Base-by-base conservation (phyloP, 2,797 vertebrate species). In the Kryptopterus vitreolus region DNA sequence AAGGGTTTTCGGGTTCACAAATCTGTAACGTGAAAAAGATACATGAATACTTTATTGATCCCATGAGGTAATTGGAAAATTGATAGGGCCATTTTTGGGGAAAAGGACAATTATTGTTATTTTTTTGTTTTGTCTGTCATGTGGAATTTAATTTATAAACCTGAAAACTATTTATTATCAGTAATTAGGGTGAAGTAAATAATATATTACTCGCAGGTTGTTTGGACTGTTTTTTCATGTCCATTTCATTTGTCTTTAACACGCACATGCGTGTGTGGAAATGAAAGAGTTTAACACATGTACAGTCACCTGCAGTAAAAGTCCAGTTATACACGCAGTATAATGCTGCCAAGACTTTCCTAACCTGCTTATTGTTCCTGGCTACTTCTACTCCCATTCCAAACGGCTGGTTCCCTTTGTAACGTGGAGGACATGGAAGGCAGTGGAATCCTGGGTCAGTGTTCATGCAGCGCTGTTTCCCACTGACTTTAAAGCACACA, bases 391-490 rank as follows among this genome's bases (percentile, higher is more conserved):
- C 92, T 13, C 98, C 98, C 72, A 95, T 94, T 3, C 96, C 97
- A 0, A 93, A 97, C 1, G 98, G 98, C 86, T 99, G 98, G 72
- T 83, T 98, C 76, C 98, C 98, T 89, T 95, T 97, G 89, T 98
- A 99, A 33, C 97, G 95, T 10, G 95, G 96, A 2, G 98, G 98
- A 87, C 98, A 99, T 0, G 96, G 96, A 87, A 98, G 89, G 86
- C 98, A 99, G 87, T 99, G 97, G 89, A 96, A 99, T 78, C 98
- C 98, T 0, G 98, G 98, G 83, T 97, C 91, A 0, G 97, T 98
- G 92, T 99, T 99, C 85, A 97, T 73, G 38, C 98, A 99, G 62
- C 96, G 96, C 76, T 94, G 94, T 10, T 85, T 78, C 82, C 94
- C 96, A 85, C 91, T 91, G 55, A 92, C 91, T 83, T 94, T 93